Percentiles rank a stretch among this genome's conserved stretches.
These are phyloP conservation scores for Orthosia incerta DNA, from an alignment of 2,888 invertebrate species.

Conservation along the genomic window DNA sequence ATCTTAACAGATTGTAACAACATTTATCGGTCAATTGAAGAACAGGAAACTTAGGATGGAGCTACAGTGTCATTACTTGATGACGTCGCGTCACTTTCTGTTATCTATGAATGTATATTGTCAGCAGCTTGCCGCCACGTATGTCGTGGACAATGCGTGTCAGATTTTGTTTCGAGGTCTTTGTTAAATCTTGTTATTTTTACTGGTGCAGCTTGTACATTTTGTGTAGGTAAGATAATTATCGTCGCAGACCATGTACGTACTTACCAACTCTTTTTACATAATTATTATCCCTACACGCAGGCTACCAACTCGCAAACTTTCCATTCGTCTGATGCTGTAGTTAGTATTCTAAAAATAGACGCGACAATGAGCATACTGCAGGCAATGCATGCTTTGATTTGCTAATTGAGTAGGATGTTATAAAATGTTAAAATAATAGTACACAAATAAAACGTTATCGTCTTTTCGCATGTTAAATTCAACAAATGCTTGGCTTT, in stretches of 20 bases:
- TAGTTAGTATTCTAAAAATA: constrained; percentile 84
- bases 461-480: constrained; percentile 15
- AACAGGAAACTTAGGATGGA: constrained; percentile 1
- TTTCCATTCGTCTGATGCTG: constrained; percentile 86
- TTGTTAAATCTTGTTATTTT: constrained; percentile 31
- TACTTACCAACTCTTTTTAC: constrained; percentile 50
- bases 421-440: constrained; percentile 23
- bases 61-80: constrained; percentile 9
- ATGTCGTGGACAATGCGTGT: constrained; percentile 23
- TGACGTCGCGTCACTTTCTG: constrained; percentile 44
- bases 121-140: constrained; percentile 48
- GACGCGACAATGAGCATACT: constrained; percentile 81
- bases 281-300: constrained; percentile 67
- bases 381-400: constrained; percentile 80
- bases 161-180: constrained; percentile 25
- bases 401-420: constrained; percentile 61
- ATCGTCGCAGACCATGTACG: constrained; percentile 34
- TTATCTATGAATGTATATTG: constrained; percentile 42
- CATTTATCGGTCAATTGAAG: constrained; percentile 10
- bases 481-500: constrained; percentile 13
- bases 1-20: not conserved
- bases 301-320: constrained; percentile 84
- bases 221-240: constrained; percentile 44
- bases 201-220: constrained; percentile 7
- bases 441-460: constrained; percentile 8